Conservation (phyloP, 2,888 invertebrate genomes). For the Lycaena phlaeas region DNA sequence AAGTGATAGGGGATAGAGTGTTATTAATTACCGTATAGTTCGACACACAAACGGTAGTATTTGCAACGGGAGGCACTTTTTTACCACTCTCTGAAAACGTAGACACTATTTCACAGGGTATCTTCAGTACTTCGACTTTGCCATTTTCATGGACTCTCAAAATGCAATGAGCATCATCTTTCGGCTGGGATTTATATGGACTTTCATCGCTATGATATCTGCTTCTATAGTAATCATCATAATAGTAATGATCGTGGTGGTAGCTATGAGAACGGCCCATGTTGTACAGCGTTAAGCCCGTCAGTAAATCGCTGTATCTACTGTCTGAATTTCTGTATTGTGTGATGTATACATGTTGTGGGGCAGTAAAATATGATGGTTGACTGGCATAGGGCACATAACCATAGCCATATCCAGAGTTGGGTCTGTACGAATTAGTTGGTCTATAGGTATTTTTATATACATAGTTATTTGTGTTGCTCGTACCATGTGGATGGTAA, state of each 20-base stretch:
- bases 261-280: conserved; percentile 49
- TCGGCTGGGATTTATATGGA: conserved; percentile 23
- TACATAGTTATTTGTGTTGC: conserved; percentile 2
- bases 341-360: conserved; percentile 50
- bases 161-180: conserved; percentile 39
- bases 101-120: conserved; percentile 62
- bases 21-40: conserved; percentile 33
- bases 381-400: conserved; percentile 14
- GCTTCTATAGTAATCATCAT: conserved; percentile 51
- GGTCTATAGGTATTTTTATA: conserved; percentile 5
- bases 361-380: conserved; percentile 38
- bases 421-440: conserved; percentile 21
- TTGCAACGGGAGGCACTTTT: conserved; percentile 23
- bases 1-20: conserved; percentile 13
- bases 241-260: conserved; percentile 46
- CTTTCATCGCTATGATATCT: conserved; percentile 28
- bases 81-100: conserved; percentile 48
- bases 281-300: conserved; percentile 54
- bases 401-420: conserved; percentile 15
- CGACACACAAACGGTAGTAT: conserved; percentile 39
- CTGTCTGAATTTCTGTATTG: conserved; percentile 54
- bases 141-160: conserved; percentile 46
- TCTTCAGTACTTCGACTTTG: conserved; percentile 36
- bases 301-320: conserved; percentile 49
- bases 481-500: conserved; percentile 5